phyloP scores from a whole-genome alignment of 1,140 invertebrate genomes.

The Leptinotarsa undecemlineata region DNA sequence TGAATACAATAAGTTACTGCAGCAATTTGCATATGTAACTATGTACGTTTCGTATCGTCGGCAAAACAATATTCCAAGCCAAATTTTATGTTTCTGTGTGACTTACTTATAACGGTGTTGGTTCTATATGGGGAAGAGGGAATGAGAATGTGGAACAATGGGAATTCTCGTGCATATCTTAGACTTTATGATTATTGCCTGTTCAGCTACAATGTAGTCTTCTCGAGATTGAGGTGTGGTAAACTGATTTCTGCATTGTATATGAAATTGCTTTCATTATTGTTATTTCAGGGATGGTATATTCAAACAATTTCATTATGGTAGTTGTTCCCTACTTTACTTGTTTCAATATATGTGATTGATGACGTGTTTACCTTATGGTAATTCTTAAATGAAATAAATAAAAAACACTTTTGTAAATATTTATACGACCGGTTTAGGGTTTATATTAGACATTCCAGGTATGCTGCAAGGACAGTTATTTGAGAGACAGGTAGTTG shows the following conservation, averaged over 20 bases:
- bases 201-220: not conserved
- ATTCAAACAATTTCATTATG: no score
- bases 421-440: no score
- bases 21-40: constrained; percentile 52
- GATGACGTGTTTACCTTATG: no score
- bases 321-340: no score
- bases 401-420: no score
- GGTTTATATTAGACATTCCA: no score
- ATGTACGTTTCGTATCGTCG: constrained; percentile 44
- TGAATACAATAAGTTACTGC: constrained; percentile 48
- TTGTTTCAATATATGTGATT: no score
- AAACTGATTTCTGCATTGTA: not conserved
- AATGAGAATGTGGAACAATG: constrained; percentile 5
- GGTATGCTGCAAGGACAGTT: no score
- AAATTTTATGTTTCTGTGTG: constrained; percentile 37
- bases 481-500: no score
- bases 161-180: constrained; percentile 9
- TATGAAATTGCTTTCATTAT: no score
- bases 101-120: constrained; percentile 25
- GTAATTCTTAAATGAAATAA: no score
- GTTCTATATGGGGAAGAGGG: constrained; percentile 14
- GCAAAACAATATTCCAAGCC: constrained; percentile 30
- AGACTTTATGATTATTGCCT: constrained; percentile 5
- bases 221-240: not conserved
- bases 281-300: no score